These are phyloP conservation scores for Tinamus major DNA, from an alignment of 2,797 vertebrate species.

Conservation along the genomic window DNA sequence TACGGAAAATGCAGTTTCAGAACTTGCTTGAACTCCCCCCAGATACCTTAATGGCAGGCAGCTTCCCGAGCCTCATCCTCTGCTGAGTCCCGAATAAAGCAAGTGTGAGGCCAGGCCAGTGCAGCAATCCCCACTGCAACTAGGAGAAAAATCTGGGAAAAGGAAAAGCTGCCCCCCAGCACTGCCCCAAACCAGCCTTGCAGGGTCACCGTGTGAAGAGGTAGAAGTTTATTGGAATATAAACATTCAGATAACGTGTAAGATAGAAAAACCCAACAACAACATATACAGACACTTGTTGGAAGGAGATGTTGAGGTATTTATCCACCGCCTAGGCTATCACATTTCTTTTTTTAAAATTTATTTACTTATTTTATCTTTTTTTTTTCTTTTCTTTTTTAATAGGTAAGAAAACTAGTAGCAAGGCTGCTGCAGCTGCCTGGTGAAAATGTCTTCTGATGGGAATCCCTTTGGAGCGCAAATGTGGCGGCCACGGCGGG, in stretches of 20 bases:
- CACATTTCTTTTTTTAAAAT: conserved; percentile 63
- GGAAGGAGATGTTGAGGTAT: conserved; percentile 83
- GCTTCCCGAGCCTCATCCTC: too few species aligned
- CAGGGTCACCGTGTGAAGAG: conserved; percentile 72
- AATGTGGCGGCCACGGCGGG: background rate
- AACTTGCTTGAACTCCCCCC: background rate
- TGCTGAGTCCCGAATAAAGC: too few species aligned
- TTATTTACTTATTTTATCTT: conserved; percentile 48
- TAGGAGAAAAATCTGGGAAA: too few species aligned
- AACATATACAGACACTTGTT: conserved; percentile 84
- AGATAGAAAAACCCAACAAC: conserved; percentile 82
- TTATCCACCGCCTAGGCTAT: conserved; percentile 82
- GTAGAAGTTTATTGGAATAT: conserved; percentile 88
- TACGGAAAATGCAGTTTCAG: too few species aligned
- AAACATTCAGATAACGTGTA: conserved; percentile 83
- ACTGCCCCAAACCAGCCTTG: background rate
- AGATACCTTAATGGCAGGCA: too few species aligned
- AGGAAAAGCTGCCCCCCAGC: background rate
- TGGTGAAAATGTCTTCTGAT: background rate
- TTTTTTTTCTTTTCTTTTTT: conserved; percentile 67
- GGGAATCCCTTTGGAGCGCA: background rate
- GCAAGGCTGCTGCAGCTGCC: conserved; percentile 58
- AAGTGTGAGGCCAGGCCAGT: too few species aligned
- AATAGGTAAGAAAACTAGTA: conserved; percentile 73
- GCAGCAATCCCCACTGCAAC: too few species aligned